A percentile compares a stretch with the other conserved stretches of the same genome.
Conservation (phyloP, 2,113 vertebrate species). For the Alethe castanea region DNA sequence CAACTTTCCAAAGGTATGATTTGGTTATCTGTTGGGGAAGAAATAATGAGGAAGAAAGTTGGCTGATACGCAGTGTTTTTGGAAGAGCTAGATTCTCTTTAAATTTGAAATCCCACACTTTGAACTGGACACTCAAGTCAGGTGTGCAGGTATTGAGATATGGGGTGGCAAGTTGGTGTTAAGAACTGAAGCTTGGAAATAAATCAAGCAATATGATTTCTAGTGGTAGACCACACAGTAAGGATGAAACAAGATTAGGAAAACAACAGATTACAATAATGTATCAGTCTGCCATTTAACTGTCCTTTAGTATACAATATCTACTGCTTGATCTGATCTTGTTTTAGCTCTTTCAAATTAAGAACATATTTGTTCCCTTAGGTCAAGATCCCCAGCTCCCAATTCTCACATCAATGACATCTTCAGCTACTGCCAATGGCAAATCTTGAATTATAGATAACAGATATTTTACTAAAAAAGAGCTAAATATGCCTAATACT, state of each 20-base stretch:
- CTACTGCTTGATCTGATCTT: neutral
- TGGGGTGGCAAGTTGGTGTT: neutral
- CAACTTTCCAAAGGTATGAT: neutral
- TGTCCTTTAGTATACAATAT: neutral
- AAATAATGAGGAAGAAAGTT: neutral
- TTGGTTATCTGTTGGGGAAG: neutral
- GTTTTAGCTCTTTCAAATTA: neutral
- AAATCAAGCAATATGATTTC: neutral
- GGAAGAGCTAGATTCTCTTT: neutral
- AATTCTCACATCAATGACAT: neutral
- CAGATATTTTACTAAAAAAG: neutral
- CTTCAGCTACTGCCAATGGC: neutral
- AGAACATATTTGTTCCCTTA: neutral
- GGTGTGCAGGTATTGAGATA: neutral
- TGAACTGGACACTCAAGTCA: neutral
- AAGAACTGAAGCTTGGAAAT: neutral
- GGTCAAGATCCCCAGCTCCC: neutral
- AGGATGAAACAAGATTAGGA: neutral
- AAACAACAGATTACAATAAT: neutral
- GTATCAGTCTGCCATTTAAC: neutral
- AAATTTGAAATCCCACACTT: neutral
- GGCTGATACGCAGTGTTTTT: neutral
- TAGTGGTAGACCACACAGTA: neutral
- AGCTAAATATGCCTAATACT: neutral
- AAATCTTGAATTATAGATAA: neutral